A percentile compares a stretch with the other conserved stretches of the same genome.
These are phyloP conservation scores for Sthenelais limicola DNA, from an alignment of 2,888 invertebrate species.

Conservation along the genomic window DNA sequence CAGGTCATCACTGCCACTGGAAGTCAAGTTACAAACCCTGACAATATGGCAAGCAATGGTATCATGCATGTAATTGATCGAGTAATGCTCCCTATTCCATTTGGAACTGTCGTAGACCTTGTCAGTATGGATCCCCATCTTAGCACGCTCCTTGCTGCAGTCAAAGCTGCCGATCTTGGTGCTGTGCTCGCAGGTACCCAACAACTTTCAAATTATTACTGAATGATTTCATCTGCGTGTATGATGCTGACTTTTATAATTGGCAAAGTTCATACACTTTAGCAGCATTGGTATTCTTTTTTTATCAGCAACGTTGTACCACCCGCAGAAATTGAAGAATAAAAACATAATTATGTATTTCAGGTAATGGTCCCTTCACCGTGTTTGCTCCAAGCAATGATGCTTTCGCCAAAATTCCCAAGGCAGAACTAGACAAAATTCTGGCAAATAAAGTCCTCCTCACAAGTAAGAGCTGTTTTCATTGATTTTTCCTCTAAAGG, in stretches of 20 bases:
- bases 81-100: slow-evolving; percentile 60
- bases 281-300: too few species aligned
- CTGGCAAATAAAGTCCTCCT: slow-evolving; percentile 50
- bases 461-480: background rate
- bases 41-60: slow-evolving; percentile 65
- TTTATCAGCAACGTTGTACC: too few species aligned
- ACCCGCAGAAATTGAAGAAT: too few species aligned
- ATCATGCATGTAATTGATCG: slow-evolving; percentile 69
- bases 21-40: slow-evolving; percentile 54
- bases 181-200: slow-evolving; percentile 48
- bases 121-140: slow-evolving; percentile 45
- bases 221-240: too few species aligned
- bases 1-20: slow-evolving; percentile 57
- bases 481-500: background rate
- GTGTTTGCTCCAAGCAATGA: slow-evolving; percentile 56
- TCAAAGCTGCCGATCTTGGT: slow-evolving; percentile 52
- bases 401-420: slow-evolving; percentile 55
- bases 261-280: background rate
- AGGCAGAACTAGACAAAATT: slow-evolving; percentile 52
- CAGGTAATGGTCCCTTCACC: slow-evolving; percentile 53
- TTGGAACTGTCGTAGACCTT: slow-evolving; percentile 54
- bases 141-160: slow-evolving; percentile 52
- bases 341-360: too few species aligned
- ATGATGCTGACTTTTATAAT: too few species aligned
- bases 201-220: background rate